Evolutionary conservation across 1,140 invertebrate genomes (phyloP).

Genomic region (Danaus melanippus): DNA sequence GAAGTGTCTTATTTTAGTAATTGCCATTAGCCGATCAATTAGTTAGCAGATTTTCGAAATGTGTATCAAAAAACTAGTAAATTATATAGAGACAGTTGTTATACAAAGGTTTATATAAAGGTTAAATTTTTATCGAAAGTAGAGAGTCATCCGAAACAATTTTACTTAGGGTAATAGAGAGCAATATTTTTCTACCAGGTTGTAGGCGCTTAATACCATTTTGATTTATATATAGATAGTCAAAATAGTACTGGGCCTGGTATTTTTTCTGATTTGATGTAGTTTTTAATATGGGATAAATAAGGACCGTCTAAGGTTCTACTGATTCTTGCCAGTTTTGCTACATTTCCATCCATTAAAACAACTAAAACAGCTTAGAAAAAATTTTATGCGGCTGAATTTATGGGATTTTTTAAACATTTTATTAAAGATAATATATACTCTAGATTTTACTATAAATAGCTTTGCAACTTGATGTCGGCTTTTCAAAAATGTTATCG

Average conservation of each 20-base stretch:
- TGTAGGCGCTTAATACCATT: constrained; percentile 61
- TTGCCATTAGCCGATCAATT: constrained; percentile 61
- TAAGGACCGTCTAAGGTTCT: constrained; percentile 38
- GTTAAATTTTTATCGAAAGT: constrained; percentile 46
- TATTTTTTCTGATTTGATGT: constrained; percentile 52
- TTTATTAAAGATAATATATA: constrained; percentile 64
- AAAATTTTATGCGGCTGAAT: constrained; percentile 44
- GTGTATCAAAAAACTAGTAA: constrained; percentile 58
- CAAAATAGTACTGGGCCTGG: constrained; percentile 54
- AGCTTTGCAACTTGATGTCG: constrained; percentile 68
- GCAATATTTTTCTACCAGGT: constrained; percentile 66
- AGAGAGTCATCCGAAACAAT: constrained; percentile 53
- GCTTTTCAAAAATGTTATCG: constrained; percentile 68
- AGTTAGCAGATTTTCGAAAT: constrained; percentile 66
- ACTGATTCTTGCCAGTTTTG: constrained; percentile 62
- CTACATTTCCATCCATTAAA: constrained; percentile 66
- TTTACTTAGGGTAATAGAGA: constrained; percentile 64
- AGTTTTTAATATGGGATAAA: constrained; percentile 49
- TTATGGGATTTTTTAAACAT: constrained; percentile 49
- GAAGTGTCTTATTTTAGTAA: constrained; percentile 71
- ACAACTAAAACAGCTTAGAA: constrained; percentile 50
- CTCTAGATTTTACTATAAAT: constrained; percentile 62
- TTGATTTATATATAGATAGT: constrained; percentile 62
- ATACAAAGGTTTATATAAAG: constrained; percentile 48
- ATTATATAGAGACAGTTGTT: constrained; percentile 46